These are phyloP conservation scores for Megalopta genalis DNA, from an alignment of 1,140 invertebrate genomes.

Conservation along the genomic window DNA sequence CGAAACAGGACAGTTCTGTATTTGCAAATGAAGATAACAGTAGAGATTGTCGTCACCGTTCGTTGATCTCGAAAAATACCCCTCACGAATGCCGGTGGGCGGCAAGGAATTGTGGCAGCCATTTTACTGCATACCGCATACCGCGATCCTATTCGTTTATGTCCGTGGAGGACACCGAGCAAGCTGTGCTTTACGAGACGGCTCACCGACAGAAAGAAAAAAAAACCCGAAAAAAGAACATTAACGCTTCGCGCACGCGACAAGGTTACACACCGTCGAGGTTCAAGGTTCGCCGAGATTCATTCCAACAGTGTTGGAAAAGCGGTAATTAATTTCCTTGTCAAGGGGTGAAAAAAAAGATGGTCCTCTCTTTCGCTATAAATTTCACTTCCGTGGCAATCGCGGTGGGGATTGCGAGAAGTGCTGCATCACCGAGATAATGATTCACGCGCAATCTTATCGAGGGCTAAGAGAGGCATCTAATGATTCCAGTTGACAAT, in stretches of 20 bases:
- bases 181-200: neutral
- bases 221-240: neutral
- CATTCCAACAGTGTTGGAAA: neutral
- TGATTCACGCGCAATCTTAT: conserved; percentile 25
- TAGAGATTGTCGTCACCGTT: too few species aligned
- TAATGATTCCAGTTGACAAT: conserved; percentile 23
- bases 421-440: conserved; percentile 16
- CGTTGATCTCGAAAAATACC: too few species aligned
- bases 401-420: neutral
- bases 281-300: neutral
- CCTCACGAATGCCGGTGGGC: too few species aligned
- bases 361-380: neutral
- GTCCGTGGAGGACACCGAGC: neutral
- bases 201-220: neutral
- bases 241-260: too few species aligned
- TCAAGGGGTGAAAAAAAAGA: neutral
- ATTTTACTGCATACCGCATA: neutral
- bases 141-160: neutral
- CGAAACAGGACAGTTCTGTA: too few species aligned
- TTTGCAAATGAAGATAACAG: too few species aligned
- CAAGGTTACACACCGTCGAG: neutral
- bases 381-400: neutral
- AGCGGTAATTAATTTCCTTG: neutral
- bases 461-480: conserved; percentile 6
- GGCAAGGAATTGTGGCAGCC: neutral